Evolutionary conservation across 2,797 vertebrate species (phyloP).

Genomic region (Caiman crocodilus): DNA sequence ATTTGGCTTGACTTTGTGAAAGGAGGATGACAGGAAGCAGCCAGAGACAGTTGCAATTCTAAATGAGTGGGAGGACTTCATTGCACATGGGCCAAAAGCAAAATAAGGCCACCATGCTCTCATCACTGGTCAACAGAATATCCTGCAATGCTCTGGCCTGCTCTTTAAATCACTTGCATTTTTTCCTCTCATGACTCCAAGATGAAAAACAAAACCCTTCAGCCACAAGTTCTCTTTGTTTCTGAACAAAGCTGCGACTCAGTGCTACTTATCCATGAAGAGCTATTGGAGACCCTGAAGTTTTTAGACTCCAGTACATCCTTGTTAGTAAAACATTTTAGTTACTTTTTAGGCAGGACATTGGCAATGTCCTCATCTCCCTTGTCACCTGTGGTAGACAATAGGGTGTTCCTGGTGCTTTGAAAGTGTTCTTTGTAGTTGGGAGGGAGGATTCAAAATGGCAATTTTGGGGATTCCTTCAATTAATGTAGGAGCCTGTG

Average conservation of each 20-base stretch:
- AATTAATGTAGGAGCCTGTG: too few relatives aligned
- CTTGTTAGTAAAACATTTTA: not conserved
- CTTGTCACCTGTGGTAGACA: too few relatives aligned
- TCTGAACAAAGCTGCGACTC: not conserved
- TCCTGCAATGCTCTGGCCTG: not conserved
- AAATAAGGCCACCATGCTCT: not conserved
- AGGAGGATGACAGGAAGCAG: not conserved
- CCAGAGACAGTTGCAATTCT: not conserved
- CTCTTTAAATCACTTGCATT: not conserved
- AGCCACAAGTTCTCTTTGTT: not conserved
- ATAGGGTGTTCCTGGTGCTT: too few relatives aligned
- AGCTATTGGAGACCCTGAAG: not conserved
- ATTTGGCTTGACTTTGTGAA: not conserved
- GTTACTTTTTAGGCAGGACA: not conserved
- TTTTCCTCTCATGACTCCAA: not conserved
- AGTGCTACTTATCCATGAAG: not conserved
- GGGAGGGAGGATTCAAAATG: too few relatives aligned
- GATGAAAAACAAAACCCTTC: not conserved
- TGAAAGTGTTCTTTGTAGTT: too few relatives aligned
- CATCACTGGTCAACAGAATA: too few relatives aligned
- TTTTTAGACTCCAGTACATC: not conserved
- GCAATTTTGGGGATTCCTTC: too few relatives aligned
- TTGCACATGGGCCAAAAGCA: too few relatives aligned
- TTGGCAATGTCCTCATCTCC: too few relatives aligned
- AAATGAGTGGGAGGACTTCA: not conserved